Evolutionary conservation across 2,888 invertebrate species (phyloP).

Genomic region (Troglohyphantes excavatus): DNA sequence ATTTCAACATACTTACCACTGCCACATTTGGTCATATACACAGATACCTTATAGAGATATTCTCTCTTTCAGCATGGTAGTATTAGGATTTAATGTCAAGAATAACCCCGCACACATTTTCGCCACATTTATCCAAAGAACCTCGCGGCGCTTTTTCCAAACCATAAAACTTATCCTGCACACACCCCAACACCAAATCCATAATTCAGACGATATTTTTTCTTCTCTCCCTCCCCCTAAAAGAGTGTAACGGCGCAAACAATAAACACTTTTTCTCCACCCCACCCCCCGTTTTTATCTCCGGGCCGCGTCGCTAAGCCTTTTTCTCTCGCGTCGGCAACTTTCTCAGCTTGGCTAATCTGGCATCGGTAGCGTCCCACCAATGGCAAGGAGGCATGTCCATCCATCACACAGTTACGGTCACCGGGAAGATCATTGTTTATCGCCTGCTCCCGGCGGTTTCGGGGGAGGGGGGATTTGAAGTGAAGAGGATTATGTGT

Average conservation of each 20-base stretch:
- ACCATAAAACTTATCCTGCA: not conserved
- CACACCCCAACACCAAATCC: not conserved
- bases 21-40: too few relatives aligned
- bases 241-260: not conserved
- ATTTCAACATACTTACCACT: too few relatives aligned
- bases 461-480: not conserved
- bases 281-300: not conserved
- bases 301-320: not conserved
- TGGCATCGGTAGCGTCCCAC: not conserved
- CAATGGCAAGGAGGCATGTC: not conserved
- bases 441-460: constrained; percentile 22
- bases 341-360: not conserved
- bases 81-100: not conserved
- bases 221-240: not conserved
- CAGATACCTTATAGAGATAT: too few relatives aligned
- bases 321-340: not conserved
- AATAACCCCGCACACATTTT: not conserved
- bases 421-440: constrained; percentile 25
- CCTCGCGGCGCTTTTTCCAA: not conserved
- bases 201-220: constrained; percentile 27
- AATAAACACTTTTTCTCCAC: constrained; percentile 5
- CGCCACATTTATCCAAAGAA: not conserved
- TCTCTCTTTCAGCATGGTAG: too few relatives aligned
- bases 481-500: constrained; percentile 1
- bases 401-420: constrained; percentile 1